These are phyloP conservation scores for Allophyes oxyacanthae DNA, from an alignment of 2,888 invertebrate species.

Conservation along the genomic window DNA sequence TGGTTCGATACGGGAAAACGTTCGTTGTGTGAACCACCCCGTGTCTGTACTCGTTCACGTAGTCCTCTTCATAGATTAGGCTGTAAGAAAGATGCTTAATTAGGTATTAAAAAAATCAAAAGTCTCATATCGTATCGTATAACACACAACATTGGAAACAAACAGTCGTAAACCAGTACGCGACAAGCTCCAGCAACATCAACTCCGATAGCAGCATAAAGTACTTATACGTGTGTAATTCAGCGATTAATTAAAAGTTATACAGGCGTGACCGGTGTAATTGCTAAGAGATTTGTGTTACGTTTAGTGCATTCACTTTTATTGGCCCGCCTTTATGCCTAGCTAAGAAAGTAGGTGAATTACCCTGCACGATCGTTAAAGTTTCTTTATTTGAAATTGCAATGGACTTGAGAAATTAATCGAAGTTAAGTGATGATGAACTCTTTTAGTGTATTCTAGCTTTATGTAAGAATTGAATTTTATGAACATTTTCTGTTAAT, in stretches of 20 bases:
- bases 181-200: conserved; percentile 67
- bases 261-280: conserved; percentile 84
- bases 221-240: conserved; percentile 79
- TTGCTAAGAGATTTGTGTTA: conserved; percentile 79
- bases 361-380: conserved; percentile 56
- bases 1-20: too few relatives aligned
- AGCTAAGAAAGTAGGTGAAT: conserved; percentile 67
- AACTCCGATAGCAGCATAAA: conserved; percentile 75
- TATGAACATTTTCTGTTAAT: background rate
- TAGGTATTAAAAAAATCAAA: too few relatives aligned
- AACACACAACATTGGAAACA: conserved; percentile 61
- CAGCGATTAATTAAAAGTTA: conserved; percentile 88
- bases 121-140: conserved; percentile 5
- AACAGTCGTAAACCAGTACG: conserved; percentile 66
- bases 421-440: conserved; percentile 1
- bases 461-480: background rate
- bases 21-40: too few relatives aligned
- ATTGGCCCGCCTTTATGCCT: conserved; percentile 44
- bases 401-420: conserved; percentile 22
- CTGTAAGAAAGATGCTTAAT: too few relatives aligned
- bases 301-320: conserved; percentile 70
- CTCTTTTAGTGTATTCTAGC: background rate
- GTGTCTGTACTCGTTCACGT: too few relatives aligned
- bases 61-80: too few relatives aligned
- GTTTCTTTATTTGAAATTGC: conserved; percentile 54